Evolutionary conservation across 2,797 vertebrate genomes (phyloP), one percentile per base, ranked within the genome.

Genomic region (Rhincodon typus): DNA sequence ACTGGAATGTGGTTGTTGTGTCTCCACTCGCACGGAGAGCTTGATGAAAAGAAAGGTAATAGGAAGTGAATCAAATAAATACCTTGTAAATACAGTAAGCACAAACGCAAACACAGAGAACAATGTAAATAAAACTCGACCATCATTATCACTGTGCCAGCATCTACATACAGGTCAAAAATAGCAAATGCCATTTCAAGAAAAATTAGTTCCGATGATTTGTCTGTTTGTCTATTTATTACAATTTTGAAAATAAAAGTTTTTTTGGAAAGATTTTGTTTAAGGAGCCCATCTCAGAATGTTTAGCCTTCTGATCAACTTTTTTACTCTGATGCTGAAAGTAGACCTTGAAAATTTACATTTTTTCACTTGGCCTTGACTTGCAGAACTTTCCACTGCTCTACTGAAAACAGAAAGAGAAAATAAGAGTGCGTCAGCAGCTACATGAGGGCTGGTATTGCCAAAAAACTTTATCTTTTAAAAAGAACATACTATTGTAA

Each of bases 31-130:
- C 94, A 77, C 30, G 46, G 72, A 95, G 25, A 25, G 69, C 57
- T 50, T 50, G 70, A 95, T 50, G 42, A 42, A 74, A 70, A 25
- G 94, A 53, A 77, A 77, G 46, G 70, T 74, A 77, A 57, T 74
- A 77, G 72, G 94, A 50, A 57, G 46, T 50, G 38, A 77, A 95
- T 53, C 38, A 95, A 95, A 50, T 94, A 94, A 94, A 74, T 53
- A 94, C 30, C 15, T 95, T 95, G 94, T 77, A 94, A 72, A 72
- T 72, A 77, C 46, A 94, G 23, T 70, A 46, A 94, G 94, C 70
- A 46, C 42, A 46, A 94, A 74, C 42, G 0, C 74, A 27, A 91
- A 70, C 13, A 53, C 0, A 10, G 90, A 10, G 19, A 93, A 93
- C 90, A 69, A 93, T 93, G 90, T 93, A 69, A 93, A 93, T 69